These are phyloP conservation scores for Acleris cristana DNA, from an alignment of 2,888 invertebrate genomes.

Conservation along the genomic window DNA sequence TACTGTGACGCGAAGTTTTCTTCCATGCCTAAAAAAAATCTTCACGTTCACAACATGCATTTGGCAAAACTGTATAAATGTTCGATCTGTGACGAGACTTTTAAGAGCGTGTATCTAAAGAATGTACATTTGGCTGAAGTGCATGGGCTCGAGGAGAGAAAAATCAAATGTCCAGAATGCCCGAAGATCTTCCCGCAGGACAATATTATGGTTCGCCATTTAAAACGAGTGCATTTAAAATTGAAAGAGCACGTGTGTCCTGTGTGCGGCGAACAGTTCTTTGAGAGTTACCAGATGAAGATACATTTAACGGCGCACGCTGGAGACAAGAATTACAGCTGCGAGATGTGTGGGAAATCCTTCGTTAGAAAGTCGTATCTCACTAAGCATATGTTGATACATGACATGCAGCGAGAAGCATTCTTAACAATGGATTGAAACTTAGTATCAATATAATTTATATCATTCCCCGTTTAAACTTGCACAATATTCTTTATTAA, in stretches of 20 bases:
- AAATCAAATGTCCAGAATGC: constrained; percentile 43
- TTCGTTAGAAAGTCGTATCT: constrained; percentile 24
- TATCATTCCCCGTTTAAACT: too few species aligned
- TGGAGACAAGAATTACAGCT: constrained; percentile 61
- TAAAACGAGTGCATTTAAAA: constrained; percentile 63
- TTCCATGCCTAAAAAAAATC: constrained; percentile 11
- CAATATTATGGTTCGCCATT: constrained; percentile 65
- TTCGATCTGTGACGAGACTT: constrained; percentile 11
- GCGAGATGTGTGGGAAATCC: constrained; percentile 68
- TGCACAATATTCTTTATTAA: too few species aligned
- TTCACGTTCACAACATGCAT: constrained; percentile 28
- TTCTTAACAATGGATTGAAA: background rate
- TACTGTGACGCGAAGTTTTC: constrained; percentile 18
- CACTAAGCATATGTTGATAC: constrained; percentile 14
- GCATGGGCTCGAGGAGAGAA: constrained; percentile 28
- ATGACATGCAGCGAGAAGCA: background rate
- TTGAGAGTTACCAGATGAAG: constrained; percentile 27
- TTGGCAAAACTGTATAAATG: constrained; percentile 16
- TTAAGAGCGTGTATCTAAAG: constrained; percentile 19
- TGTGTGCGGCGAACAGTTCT: constrained; percentile 24
- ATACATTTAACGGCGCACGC: constrained; percentile 56
- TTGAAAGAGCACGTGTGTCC: constrained; percentile 23
- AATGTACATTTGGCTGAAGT: constrained; percentile 33
- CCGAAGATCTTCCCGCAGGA: constrained; percentile 48
- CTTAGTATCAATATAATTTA: too few species aligned